phyloP scores from a whole-genome alignment of 2,888 invertebrate genomes.

The Pristionchus japonicus region DNA sequence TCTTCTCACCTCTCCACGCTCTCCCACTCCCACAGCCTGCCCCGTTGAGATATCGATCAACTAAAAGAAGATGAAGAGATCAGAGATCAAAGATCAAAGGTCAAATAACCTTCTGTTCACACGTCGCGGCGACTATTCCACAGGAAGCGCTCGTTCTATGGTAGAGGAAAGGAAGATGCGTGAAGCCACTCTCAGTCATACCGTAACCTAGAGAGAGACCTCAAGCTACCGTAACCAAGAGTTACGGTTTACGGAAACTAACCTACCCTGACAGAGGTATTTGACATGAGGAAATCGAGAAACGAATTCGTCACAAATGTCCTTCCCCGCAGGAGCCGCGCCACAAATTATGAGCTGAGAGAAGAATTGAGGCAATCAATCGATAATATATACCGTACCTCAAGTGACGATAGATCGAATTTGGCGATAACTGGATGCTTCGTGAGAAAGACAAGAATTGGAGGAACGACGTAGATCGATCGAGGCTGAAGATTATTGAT shows the following conservation, averaged over 20 bases:
- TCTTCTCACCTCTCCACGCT: constrained; percentile 82
- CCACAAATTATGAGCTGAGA: constrained; percentile 54
- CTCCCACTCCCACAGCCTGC: constrained; percentile 79
- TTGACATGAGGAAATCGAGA: constrained; percentile 48
- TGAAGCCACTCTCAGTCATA: constrained; percentile 84
- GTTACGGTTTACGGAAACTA: no score
- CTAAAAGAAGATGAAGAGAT: constrained; percentile 55
- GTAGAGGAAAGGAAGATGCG: constrained; percentile 76
- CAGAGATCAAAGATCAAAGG: neutral
- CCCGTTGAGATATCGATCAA: constrained; percentile 78
- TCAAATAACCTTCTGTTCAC: constrained; percentile 79
- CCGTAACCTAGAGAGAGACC: constrained; percentile 82
- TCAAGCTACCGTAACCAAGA: no score
- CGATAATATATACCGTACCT: neutral
- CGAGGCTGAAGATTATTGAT: constrained; percentile 78
- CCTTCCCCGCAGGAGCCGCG: constrained; percentile 67
- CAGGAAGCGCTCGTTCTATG: constrained; percentile 80
- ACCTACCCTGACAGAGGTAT: constrained; percentile 51
- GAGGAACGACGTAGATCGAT: constrained; percentile 85
- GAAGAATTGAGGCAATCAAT: no score
- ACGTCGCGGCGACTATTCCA: constrained; percentile 81
- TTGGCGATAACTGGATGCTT: constrained; percentile 82
- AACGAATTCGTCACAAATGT: constrained; percentile 62
- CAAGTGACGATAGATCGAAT: constrained; percentile 84
- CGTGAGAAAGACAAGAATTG: constrained; percentile 85